phyloP scores from a whole-genome alignment of 2,888 invertebrate genomes.

The Melolontha melolontha region DNA sequence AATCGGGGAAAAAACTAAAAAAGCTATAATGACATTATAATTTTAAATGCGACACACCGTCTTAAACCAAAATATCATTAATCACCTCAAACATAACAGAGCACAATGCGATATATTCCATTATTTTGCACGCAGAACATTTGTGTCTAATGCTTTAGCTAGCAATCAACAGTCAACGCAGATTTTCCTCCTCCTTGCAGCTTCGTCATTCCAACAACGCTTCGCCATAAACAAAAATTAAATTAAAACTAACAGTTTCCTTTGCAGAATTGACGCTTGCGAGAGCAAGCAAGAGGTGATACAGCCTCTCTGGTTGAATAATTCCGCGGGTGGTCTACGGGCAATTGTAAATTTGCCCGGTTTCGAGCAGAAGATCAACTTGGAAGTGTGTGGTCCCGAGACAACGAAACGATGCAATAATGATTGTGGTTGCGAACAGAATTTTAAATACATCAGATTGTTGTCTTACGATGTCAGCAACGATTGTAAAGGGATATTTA shows the following conservation, averaged over 20 bases:
- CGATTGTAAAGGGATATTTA: slow-evolving; percentile 39
- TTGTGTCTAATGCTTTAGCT: too few species aligned
- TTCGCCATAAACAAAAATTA: neutral
- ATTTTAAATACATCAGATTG: slow-evolving; percentile 28
- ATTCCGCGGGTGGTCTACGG: slow-evolving; percentile 17
- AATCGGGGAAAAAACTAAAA: too few species aligned
- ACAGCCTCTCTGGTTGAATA: slow-evolving; percentile 34
- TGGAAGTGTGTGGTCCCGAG: slow-evolving; percentile 23
- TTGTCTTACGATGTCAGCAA: slow-evolving; percentile 28
- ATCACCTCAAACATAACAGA: too few species aligned
- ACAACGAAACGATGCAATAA: slow-evolving; percentile 15
- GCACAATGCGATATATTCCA: too few species aligned
- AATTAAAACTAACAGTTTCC: slow-evolving; percentile 1
- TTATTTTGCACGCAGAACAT: too few species aligned
- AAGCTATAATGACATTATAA: too few species aligned
- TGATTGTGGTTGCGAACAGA: slow-evolving; percentile 36
- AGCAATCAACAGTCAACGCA: too few species aligned
- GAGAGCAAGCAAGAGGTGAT: slow-evolving; percentile 34
- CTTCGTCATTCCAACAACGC: neutral
- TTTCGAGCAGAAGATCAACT: slow-evolving; percentile 32
- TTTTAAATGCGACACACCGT: too few species aligned
- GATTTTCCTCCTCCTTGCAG: neutral
- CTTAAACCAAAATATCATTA: too few species aligned
- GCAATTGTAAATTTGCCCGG: slow-evolving; percentile 35
- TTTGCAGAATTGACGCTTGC: slow-evolving; percentile 39